Conservation (phyloP, 2,797 vertebrate species). For the Peromyscus eremicus region DNA sequence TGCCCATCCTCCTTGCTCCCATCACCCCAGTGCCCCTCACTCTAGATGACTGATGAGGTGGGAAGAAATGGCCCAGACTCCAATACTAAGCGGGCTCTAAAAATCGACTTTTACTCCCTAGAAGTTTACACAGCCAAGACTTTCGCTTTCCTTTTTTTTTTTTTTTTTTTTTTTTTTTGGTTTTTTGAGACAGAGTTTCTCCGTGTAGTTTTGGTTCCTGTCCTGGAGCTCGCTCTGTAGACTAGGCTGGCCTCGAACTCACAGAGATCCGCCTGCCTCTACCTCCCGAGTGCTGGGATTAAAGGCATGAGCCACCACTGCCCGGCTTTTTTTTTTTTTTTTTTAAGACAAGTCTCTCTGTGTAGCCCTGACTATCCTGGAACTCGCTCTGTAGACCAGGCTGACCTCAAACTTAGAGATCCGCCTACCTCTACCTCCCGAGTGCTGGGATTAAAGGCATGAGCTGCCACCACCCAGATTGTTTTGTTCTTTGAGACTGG, state of each 20-base stretch:
- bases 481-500: background rate
- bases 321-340: background rate
- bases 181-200: no score
- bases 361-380: background rate
- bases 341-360: background rate
- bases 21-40: background rate
- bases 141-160: no score
- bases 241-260: no score
- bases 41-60: no score
- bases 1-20: no score
- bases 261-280: no score
- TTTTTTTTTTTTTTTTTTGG: background rate
- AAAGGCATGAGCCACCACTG: no score
- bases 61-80: background rate
- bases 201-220: no score
- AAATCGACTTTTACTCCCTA: background rate
- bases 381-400: background rate
- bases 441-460: background rate
- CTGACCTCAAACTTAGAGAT: background rate
- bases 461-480: no score
- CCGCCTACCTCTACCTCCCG: background rate
- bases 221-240: no score
- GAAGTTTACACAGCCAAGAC: background rate
- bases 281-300: no score
- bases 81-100: rapidly evolving